Base-by-base conservation (phyloP, 2,888 invertebrate species). In the Sminthurides aquaticus region DNA sequence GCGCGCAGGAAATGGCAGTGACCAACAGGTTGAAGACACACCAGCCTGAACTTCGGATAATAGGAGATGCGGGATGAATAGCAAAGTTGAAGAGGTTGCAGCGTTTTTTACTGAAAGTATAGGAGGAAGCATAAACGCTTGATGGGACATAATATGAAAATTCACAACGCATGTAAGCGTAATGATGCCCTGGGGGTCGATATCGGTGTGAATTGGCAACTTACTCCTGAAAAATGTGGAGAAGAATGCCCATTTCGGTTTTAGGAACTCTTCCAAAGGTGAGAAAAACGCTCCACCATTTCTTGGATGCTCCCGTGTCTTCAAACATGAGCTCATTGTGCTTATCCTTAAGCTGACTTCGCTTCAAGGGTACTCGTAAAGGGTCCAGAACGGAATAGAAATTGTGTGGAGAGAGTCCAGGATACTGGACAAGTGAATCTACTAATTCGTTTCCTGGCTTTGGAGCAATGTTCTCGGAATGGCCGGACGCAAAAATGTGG, bases 161-260 rank as follows among this genome's bases (percentile, higher is more conserved):
- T n/a, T n/a, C n/a, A n/a, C n/a, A n/a, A n/a, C n/a, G n/a, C n/a
- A n/a, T n/a, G n/a, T n/a, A n/a, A n/a, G n/a, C n/a, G n/a, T n/a
- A n/a, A n/a, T n/a, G n/a, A n/a, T n/a, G n/a, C n/a, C n/a, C n/a
- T n/a, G n/a, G n/a, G n/a, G n/a, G n/a, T n/a, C n/a, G n/a, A n/a
- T n/a, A n/a, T n/a, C n/a, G n/a, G n/a, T n/a, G n/a, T n/a, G n/a
- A n/a, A n/a, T n/a, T n/a, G n/a, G n/a, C n/a, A 15, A 54, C 61
- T 48, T 61, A 68, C 69, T 74, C 74, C 64, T 72, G 74, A 20
- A 63, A 65, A 43, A 74, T 62, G 28, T 74, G 74, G 25, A 62
- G 57, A 28, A 72, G 54, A 3, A 71, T 28, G 15, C 74, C 74
- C 72, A 74, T 74, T 55, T 72, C 72, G 28, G 70, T 69, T 54